Conservation (phyloP, 2,888 invertebrate species). For the Seira sanloemensis region DNA sequence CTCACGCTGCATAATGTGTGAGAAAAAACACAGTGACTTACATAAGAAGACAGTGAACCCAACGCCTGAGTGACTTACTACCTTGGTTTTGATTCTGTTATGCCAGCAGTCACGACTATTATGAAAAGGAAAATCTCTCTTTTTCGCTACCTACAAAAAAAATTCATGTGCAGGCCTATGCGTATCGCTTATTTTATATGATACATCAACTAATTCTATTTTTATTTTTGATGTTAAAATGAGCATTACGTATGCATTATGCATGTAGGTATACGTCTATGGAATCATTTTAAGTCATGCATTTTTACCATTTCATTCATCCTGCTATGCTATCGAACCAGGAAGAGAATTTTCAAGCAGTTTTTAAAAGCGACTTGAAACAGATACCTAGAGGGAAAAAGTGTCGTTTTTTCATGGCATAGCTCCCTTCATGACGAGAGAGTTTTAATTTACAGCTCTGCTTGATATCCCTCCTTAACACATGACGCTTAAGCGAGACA, state of each 20-base stretch:
- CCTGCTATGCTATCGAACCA: conserved; percentile 51
- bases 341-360: conserved; percentile 64
- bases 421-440: no score
- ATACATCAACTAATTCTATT: neutral
- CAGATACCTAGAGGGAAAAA: neutral
- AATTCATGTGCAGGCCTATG: neutral
- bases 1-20: conserved; percentile 13
- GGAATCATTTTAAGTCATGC: neutral
- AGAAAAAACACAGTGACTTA: conserved; percentile 65
- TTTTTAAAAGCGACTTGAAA: conserved; percentile 48
- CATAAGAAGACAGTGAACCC: conserved; percentile 68
- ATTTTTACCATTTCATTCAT: neutral
- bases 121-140: conserved; percentile 64
- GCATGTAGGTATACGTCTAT: neutral
- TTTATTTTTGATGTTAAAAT: neutral
- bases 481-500: neutral
- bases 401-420: neutral
- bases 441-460: conserved; percentile 42
- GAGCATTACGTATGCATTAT: neutral
- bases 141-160: conserved; percentile 8
- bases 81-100: conserved; percentile 66
- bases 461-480: conserved; percentile 2
- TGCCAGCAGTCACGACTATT: conserved; percentile 62
- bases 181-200: neutral
- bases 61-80: conserved; percentile 65